Evolutionary conservation across 1,140 invertebrate species (phyloP).

Genomic region (Halyomorpha halys): DNA sequence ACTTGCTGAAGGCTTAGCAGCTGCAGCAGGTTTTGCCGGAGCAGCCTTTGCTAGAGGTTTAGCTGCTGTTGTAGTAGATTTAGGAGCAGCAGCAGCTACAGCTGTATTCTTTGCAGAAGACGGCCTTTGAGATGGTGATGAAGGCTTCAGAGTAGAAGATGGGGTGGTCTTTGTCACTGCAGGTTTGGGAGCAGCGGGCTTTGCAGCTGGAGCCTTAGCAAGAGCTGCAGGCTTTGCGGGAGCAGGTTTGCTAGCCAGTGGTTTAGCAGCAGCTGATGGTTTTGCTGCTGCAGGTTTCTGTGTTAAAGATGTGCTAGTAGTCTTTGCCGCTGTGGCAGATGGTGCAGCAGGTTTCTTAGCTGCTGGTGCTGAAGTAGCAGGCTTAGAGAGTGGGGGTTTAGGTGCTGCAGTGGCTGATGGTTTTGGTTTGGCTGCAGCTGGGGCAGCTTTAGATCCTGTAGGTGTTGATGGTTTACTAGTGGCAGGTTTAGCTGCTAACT

Average conservation of each 20-base stretch:
- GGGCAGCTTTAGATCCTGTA: slow-evolving; percentile 19
- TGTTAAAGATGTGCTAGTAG: slow-evolving; percentile 6
- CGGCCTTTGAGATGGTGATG: neutral
- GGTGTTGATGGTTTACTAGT: slow-evolving; percentile 18
- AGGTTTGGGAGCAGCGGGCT: neutral
- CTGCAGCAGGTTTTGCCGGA: neutral
- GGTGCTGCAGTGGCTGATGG: slow-evolving; percentile 4
- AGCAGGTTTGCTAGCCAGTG: neutral
- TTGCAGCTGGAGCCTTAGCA: neutral
- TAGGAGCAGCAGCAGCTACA: neutral
- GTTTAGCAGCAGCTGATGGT: neutral
- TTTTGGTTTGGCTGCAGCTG: slow-evolving; percentile 12
- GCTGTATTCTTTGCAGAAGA: slow-evolving; percentile 7
- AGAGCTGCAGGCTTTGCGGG: slow-evolving; percentile 6
- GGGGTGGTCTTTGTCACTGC: neutral
- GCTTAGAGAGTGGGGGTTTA: slow-evolving; percentile 5
- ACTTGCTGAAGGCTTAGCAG: neutral
- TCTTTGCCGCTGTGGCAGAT: neutral
- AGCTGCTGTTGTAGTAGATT: slow-evolving; percentile 4
- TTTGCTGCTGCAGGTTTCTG: slow-evolving; percentile 8
- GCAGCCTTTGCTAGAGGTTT: slow-evolving; percentile 8
- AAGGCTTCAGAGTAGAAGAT: neutral
- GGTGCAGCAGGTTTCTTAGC: slow-evolving; percentile 1
- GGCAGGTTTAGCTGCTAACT: slow-evolving; percentile 17
- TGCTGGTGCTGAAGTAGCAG: slow-evolving; percentile 6